Base-by-base conservation (phyloP, 64 coral and sea anemone genomes). In the Pocillopora verrucosa region DNA sequence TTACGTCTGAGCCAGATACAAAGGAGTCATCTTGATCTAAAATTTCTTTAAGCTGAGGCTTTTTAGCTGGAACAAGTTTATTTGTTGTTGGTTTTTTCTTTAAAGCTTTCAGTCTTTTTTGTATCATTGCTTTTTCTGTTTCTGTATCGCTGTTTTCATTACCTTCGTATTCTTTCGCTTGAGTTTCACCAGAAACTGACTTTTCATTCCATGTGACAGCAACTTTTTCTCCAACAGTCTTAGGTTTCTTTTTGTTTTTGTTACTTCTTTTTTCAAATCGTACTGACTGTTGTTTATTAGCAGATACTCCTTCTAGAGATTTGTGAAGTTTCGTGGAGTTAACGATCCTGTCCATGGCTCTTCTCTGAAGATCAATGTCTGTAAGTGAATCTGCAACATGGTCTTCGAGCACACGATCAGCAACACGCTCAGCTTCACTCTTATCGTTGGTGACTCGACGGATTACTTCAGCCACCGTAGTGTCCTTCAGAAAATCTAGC, bases 401-500 rank as follows among this genome's bases (percentile, higher is more conserved):
- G 58, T 78, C 61, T 13, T 82, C 68, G 14, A 80, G 61, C 30
- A 20, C 24, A 36, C 41, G 62, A 19, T 67, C 22, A 60, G 41
- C 5, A 58, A 38, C 2, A 56, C 12, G 36, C 11, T 38, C 59
- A 19, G 78, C 80, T 36, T 76, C 65, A 3, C 56, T 34, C 16
- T 35, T 26, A 13, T 80, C n/a, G 36, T 76, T 58, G 36, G 56
- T 41, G 38, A 90, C 84, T 58, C 30, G 63, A 70, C 83, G 25
- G 10, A 76, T 26, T 12, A 92, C 73, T 64, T 84, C 83, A 74
- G 88, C 92, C 12, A 87, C 34, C 0, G 79, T 64, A 34, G 69
- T 26, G 65, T 94, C 89, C 69, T 97, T 93, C 19, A 93, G 45
- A 41, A 88, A 76, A 51, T 91, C 88, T 37, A 93, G 63, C 56